Conservation (phyloP, 2,797 vertebrate species). For the Enteromius treurensis region DNA sequence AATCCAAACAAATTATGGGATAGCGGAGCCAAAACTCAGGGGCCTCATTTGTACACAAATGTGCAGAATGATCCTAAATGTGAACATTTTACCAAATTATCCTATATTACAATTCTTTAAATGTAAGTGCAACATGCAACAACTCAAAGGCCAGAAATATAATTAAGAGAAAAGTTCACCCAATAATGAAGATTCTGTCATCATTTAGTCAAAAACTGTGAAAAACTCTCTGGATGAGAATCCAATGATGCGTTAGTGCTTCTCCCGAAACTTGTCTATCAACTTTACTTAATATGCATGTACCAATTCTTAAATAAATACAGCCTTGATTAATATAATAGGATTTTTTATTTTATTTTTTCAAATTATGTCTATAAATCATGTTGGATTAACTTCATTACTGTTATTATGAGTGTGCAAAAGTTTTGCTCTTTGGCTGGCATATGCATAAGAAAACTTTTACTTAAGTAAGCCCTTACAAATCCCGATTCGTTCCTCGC, state of each 20-base stretch:
- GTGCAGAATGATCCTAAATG: not conserved
- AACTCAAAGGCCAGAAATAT: conserved; percentile 15
- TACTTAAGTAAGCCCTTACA: too few species aligned
- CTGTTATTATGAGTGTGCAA: not conserved
- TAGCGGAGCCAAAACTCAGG: too few species aligned
- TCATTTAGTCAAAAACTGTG: not conserved
- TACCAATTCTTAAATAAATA: not conserved
- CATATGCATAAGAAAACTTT: not conserved
- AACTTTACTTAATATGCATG: too few species aligned
- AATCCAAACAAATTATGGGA: not conserved
- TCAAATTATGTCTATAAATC: not conserved
- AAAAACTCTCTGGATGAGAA: not conserved
- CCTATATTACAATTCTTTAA: not conserved
- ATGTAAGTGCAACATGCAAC: not conserved
- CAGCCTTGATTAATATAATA: not conserved
- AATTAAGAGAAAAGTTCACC: not conserved
- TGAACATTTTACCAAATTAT: not conserved
- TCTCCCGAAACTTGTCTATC: too few species aligned
- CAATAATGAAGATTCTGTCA: not conserved
- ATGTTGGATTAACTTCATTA: not conserved
- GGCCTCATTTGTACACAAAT: not conserved
- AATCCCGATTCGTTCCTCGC: not conserved
- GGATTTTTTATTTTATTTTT: not conserved
- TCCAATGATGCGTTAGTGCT: not conserved
- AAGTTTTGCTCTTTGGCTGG: not conserved